These are phyloP conservation scores for Tarsius wallacei DNA, from an alignment of 2,797 vertebrate species.

Conservation along the genomic window DNA sequence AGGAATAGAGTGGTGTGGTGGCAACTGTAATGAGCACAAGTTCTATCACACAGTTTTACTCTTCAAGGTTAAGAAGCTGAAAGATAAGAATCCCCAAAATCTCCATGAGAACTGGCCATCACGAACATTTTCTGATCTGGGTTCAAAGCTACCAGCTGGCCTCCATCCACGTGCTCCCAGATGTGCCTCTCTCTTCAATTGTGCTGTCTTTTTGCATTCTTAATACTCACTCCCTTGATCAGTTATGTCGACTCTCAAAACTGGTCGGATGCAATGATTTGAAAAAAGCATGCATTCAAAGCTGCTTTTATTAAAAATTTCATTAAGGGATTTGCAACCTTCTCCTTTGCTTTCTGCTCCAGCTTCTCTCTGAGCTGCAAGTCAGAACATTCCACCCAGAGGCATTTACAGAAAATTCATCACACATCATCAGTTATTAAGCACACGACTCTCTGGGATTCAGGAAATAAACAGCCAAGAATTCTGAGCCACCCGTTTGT, in stretches of 20 bases:
- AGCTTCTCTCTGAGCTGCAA: conserved; percentile 74
- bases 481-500: conserved; percentile 46
- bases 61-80: conserved; percentile 39
- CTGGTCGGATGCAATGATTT: conserved; percentile 68
- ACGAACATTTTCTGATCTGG: background rate
- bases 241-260: conserved; percentile 69
- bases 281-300: conserved; percentile 78
- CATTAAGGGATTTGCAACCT: conserved; percentile 86
- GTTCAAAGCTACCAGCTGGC: conserved; percentile 46
- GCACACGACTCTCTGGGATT: conserved; percentile 50
- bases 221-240: conserved; percentile 66
- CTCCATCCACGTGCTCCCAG: conserved; percentile 9
- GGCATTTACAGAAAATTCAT: conserved; percentile 83
- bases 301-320: conserved; percentile 88
- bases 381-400: conserved; percentile 76
- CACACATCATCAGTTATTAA: conserved; percentile 80
- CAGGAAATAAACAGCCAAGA: conserved; percentile 72
- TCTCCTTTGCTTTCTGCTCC: conserved; percentile 79
- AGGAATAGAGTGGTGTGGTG: background rate
- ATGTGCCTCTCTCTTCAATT: conserved; percentile 71
- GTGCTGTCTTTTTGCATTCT: conserved; percentile 61
- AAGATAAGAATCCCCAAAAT: background rate
- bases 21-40: background rate
- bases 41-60: background rate
- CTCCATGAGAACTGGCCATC: background rate